A percentile compares a stretch with the other conserved stretches of the same genome.
Conservation (phyloP, 2,113 vertebrate species). For the Polyodon spathula region DNA sequence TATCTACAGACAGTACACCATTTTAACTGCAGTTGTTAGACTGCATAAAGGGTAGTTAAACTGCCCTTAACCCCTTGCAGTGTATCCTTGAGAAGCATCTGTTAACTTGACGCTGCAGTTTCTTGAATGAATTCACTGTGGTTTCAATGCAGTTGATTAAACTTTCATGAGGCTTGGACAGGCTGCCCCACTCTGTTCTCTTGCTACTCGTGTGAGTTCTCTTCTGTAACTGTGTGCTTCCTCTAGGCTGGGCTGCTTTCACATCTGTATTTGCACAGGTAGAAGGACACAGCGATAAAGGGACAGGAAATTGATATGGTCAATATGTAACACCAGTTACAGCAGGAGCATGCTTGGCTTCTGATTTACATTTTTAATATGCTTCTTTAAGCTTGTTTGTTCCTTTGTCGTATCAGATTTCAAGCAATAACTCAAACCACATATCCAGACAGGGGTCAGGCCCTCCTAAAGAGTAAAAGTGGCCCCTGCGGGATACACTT, state of each 20-base stretch:
- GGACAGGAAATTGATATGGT: slow-evolving; percentile 7
- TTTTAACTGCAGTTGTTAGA: no score
- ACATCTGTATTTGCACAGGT: slow-evolving; percentile 48
- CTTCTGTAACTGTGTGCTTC: neutral
- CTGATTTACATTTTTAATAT: slow-evolving; percentile 23
- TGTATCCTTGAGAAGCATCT: no score
- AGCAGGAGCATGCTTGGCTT: slow-evolving; percentile 9
- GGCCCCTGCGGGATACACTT: neutral
- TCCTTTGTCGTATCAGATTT: slow-evolving; percentile 17
- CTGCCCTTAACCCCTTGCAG: no score
- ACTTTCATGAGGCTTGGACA: neutral
- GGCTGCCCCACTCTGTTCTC: neutral
- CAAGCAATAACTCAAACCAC: neutral
- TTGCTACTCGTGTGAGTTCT: neutral
- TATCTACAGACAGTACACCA: no score
- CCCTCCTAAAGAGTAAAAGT: neutral
- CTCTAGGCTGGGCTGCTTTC: slow-evolving; percentile 13
- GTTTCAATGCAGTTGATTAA: no score
- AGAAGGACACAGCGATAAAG: slow-evolving; percentile 20
- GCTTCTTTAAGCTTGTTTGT: slow-evolving; percentile 12
- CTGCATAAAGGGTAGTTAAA: no score
- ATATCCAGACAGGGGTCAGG: slow-evolving; percentile 5
- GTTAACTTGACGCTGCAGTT: no score
- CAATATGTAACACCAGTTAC: no score
- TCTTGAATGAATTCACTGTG: no score